phyloP scores from a whole-genome alignment of 2,113 vertebrate species.

The Sarotherodon lohbergeri region DNA sequence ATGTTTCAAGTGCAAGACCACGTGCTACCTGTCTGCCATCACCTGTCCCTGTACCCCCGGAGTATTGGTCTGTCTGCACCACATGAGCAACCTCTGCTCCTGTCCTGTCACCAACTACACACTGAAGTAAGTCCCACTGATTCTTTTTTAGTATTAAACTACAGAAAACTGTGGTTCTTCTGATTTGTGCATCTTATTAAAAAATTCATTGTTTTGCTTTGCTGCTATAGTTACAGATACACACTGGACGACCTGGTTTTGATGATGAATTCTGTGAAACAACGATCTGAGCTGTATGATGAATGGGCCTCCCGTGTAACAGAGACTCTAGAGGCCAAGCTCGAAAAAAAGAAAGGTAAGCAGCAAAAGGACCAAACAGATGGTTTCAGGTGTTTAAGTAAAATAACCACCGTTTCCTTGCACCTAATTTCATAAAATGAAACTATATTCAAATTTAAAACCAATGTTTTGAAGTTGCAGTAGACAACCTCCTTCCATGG shows the following conservation, averaged over 20 bases:
- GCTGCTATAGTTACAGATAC: slow-evolving; percentile 80
- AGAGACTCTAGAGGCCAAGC: slow-evolving; percentile 86
- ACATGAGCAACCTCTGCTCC: slow-evolving; percentile 81
- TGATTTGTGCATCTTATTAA: not conserved
- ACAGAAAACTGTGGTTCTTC: not conserved
- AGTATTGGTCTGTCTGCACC: slow-evolving; percentile 86
- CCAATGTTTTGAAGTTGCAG: not conserved
- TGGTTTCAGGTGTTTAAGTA: not conserved
- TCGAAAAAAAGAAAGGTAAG: slow-evolving; percentile 87
- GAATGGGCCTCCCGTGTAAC: slow-evolving; percentile 84
- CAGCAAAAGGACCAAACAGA: not conserved
- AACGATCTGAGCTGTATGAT: slow-evolving; percentile 85
- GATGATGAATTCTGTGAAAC: slow-evolving; percentile 86
- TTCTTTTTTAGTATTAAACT: not conserved
- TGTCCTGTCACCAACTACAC: slow-evolving; percentile 83
- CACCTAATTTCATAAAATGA: not conserved
- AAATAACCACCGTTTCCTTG: not conserved
- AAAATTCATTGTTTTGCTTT: not conserved
- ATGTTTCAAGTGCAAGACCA: slow-evolving; percentile 91
- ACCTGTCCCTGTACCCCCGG: slow-evolving; percentile 85
- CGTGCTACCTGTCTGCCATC: slow-evolving; percentile 94
- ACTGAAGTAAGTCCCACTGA: slow-evolving; percentile 79
- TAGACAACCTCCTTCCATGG: not conserved
- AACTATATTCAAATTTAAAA: not conserved
- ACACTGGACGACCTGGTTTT: slow-evolving; percentile 90